A percentile compares a stretch with the other conserved stretches of the same genome.
Evolutionary conservation across 2,113 vertebrate species (phyloP).

Genomic region (Podilymbus podiceps): DNA sequence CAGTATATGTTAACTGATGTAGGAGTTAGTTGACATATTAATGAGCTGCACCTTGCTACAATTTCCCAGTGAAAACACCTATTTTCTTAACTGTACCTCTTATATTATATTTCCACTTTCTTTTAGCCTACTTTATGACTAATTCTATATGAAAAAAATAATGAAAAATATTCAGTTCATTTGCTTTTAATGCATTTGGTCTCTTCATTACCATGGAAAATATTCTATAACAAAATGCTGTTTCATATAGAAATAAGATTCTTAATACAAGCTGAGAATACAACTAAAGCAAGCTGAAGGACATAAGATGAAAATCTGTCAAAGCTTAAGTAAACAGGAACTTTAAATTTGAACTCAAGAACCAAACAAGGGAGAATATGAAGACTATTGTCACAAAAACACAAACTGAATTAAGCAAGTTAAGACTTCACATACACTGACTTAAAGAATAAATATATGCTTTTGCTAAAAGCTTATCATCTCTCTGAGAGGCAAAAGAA

Average conservation of each 20-base stretch:
- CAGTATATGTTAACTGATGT: background rate
- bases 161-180: background rate
- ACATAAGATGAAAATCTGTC: background rate
- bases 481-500: background rate
- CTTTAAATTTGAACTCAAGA: background rate
- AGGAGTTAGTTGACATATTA: background rate
- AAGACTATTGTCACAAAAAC: background rate
- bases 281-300: background rate
- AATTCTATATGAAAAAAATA: background rate
- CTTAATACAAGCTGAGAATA: background rate
- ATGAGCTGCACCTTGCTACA: background rate
- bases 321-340: background rate
- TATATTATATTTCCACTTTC: background rate
- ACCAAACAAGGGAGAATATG: background rate
- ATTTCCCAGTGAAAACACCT: background rate
- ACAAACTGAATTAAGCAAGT: background rate
- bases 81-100: background rate
- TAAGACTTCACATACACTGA: background rate
- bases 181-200: background rate
- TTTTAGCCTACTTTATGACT: background rate
- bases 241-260: background rate
- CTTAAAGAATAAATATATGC: background rate
- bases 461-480: background rate
- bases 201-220: background rate
- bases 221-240: background rate